A percentile compares a stretch with the other conserved stretches of the same genome.
Conservation (phyloP, 1,140 invertebrate genomes). For the Calephelis virginiensis region DNA sequence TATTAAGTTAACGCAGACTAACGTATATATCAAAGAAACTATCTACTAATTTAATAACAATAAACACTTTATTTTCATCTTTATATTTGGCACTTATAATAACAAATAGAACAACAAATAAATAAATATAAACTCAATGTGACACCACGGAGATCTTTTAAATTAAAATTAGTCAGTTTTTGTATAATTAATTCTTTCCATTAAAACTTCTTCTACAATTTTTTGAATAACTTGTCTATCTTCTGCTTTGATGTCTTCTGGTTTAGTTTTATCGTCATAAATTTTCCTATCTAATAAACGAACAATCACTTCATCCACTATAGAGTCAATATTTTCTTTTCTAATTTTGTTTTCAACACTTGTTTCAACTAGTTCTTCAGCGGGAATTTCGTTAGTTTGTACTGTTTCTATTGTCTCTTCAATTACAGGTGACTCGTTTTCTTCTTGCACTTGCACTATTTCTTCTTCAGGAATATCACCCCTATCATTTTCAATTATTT, state of each 20-base stretch:
- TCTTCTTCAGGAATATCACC: constrained; percentile 57
- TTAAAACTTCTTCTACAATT: constrained; percentile 73
- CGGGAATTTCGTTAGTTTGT: constrained; percentile 16
- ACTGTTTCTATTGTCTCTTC: constrained; percentile 17
- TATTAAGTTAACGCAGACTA: too few species aligned
- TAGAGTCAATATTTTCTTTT: constrained; percentile 67
- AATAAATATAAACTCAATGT: neutral
- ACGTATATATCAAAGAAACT: neutral
- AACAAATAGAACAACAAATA: constrained; percentile 7
- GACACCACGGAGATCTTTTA: neutral
- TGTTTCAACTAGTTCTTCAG: neutral
- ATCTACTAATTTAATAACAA: neutral
- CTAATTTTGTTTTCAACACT: constrained; percentile 30
- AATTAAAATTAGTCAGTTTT: constrained; percentile 26
- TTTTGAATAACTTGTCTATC: constrained; percentile 70
- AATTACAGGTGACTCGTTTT: constrained; percentile 11
- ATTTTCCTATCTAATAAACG: constrained; percentile 72
- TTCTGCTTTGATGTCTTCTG: constrained; percentile 60
- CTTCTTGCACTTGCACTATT: constrained; percentile 23
- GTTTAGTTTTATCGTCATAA: constrained; percentile 68
- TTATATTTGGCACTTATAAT: neutral
- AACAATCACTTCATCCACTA: constrained; percentile 73
- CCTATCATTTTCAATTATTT: constrained; percentile 44
- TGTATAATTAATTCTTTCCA: constrained; percentile 63
- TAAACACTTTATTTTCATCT: too few species aligned